A percentile compares a stretch with the other conserved stretches of the same genome.
Conservation (phyloP, 2,113 vertebrate genomes). For the Chroicocephalus ridibundus region DNA sequence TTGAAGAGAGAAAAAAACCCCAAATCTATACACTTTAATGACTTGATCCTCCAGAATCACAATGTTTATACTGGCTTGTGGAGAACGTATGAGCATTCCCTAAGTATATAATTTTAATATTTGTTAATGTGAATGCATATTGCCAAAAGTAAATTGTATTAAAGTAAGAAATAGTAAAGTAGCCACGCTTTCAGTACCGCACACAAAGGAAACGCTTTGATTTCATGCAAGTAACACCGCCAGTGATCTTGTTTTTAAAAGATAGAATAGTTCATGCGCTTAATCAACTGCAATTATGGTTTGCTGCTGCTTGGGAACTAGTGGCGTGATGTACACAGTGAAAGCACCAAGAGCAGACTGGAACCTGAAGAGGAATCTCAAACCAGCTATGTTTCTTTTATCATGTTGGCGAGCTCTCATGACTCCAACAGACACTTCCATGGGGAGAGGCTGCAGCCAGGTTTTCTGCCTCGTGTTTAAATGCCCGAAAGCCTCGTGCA, state of each 20-base stretch:
- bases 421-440: not conserved
- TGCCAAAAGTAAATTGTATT: not conserved
- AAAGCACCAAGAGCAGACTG: not conserved
- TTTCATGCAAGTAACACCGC: not conserved
- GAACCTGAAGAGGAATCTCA: not conserved
- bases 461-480: rapidly evolving
- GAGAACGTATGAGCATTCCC: not conserved
- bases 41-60: not conserved
- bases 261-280: not conserved
- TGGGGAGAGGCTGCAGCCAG: not conserved
- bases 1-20: not conserved
- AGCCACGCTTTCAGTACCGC: not conserved
- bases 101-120: not conserved
- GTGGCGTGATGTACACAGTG: rapidly evolving
- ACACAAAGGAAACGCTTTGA: not conserved
- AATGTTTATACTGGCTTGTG: not conserved
- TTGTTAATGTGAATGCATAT: not conserved
- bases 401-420: rapidly evolving
- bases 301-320: not conserved
- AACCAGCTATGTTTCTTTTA: not conserved
- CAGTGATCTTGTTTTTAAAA: not conserved
- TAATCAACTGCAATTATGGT: not conserved
- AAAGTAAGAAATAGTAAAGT: not conserved
- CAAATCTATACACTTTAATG: not conserved
- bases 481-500: rapidly evolving